These are phyloP conservation scores for Calameuta filiformis DNA, from an alignment of 2,888 invertebrate species.

Conservation along the genomic window DNA sequence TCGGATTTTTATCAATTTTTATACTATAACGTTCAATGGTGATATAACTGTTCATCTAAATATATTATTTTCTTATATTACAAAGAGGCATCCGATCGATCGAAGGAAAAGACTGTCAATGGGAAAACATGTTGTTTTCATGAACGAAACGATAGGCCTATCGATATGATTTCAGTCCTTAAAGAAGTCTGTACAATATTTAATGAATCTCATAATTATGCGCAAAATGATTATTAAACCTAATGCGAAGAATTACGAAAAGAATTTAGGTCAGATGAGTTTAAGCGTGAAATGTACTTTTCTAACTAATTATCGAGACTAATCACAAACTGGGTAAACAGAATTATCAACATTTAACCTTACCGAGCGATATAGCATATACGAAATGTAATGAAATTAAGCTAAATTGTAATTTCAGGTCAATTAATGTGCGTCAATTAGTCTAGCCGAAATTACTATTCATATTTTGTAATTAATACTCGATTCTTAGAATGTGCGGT, in stretches of 20 bases:
- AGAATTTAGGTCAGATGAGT: not conserved
- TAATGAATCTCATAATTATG: not conserved
- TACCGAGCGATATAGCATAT: not conserved
- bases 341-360: not conserved
- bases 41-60: not conserved
- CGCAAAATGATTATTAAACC: not conserved
- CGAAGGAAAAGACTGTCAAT: not conserved
- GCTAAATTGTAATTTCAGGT: not conserved
- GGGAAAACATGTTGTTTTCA: not conserved
- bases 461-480: not conserved
- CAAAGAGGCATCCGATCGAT: not conserved
- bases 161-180: not conserved
- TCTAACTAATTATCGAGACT: not conserved
- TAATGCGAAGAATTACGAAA: not conserved
- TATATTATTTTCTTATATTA: not conserved
- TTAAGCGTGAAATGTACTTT: not conserved
- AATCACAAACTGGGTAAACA: not conserved
- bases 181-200: not conserved
- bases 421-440: not conserved
- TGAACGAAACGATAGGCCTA: not conserved
- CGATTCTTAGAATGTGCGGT: not conserved
- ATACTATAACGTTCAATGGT: not conserved
- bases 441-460: not conserved
- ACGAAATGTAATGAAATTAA: not conserved
- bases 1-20: not conserved